These are phyloP conservation scores for Eubasilissa splendida DNA, from an alignment of 2,888 invertebrate genomes.

Conservation along the genomic window DNA sequence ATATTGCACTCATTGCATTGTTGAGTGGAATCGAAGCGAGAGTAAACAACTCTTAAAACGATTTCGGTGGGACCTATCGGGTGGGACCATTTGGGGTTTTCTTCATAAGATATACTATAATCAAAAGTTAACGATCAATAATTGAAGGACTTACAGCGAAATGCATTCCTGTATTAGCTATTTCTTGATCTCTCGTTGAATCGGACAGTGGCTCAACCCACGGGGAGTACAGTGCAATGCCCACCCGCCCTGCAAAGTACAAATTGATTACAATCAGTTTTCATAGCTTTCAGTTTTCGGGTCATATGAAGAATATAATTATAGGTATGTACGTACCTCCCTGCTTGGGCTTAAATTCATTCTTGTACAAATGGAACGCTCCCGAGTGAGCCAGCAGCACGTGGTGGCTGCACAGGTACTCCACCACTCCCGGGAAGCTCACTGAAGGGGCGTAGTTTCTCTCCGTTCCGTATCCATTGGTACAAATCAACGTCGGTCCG, in stretches of 20 bases:
- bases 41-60: too few species aligned
- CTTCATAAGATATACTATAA: too few species aligned
- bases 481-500: conserved; percentile 73
- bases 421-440: conserved; percentile 70
- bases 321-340: conserved; percentile 56
- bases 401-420: conserved; percentile 77
- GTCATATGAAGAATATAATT: too few species aligned
- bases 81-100: too few species aligned
- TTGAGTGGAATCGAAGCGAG: too few species aligned
- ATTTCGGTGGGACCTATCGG: too few species aligned
- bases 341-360: conserved; percentile 62
- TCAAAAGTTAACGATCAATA: too few species aligned
- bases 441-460: conserved; percentile 70
- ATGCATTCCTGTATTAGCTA: conserved; percentile 62
- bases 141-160: conserved; percentile 63
- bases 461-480: conserved; percentile 70
- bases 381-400: conserved; percentile 77
- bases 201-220: conserved; percentile 65
- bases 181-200: conserved; percentile 62
- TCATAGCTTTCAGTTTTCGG: too few species aligned
- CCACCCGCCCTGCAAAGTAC: conserved; percentile 65
- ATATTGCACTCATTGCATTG: too few species aligned
- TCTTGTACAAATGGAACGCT: conserved; percentile 73
- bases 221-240: conserved; percentile 64
- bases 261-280: not conserved